A percentile compares a stretch with the other conserved stretches of the same genome.
These are phyloP conservation scores for Meandrusa payeni DNA, from an alignment of 2,888 invertebrate species.

Conservation along the genomic window DNA sequence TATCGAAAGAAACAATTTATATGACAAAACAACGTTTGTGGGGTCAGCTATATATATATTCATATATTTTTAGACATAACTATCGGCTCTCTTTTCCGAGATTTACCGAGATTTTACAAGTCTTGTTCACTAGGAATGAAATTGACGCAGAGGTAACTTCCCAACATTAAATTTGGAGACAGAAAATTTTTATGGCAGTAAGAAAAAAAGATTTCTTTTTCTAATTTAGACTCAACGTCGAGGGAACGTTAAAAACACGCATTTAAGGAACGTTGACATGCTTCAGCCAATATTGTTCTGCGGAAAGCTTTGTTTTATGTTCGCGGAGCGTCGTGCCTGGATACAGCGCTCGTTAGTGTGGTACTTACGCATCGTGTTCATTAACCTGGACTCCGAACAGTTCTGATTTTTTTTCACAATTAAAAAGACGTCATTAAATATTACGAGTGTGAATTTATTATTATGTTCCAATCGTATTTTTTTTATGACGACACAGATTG, in stretches of 20 bases:
- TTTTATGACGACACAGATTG: no score
- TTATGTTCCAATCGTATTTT: no score
- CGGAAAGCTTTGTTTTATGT: constrained; percentile 14
- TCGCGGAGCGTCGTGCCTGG: constrained; percentile 7
- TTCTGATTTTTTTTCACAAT: constrained; percentile 8
- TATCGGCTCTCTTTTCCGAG: no score
- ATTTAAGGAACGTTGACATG: constrained; percentile 19
- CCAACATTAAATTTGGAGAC: constrained; percentile 9
- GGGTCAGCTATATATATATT: no score
- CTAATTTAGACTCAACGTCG: background rate
- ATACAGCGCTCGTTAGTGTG: constrained; percentile 22
- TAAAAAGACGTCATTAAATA: background rate
- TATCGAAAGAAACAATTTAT: no score
- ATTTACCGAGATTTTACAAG: no score
- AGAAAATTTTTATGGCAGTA: constrained; percentile 5
- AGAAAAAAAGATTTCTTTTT: constrained; percentile 13
- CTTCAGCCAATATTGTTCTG: constrained; percentile 18
- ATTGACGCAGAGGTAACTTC: no score
- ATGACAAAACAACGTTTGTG: no score
- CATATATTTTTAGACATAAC: no score
- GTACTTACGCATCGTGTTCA: constrained; percentile 17
- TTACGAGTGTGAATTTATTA: no score
- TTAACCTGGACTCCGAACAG: constrained; percentile 20
- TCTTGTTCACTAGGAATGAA: no score
- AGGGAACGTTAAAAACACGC: constrained; percentile 12